Base-by-base conservation (phyloP, 1,140 invertebrate species). In the Neodiprion virginianus region DNA sequence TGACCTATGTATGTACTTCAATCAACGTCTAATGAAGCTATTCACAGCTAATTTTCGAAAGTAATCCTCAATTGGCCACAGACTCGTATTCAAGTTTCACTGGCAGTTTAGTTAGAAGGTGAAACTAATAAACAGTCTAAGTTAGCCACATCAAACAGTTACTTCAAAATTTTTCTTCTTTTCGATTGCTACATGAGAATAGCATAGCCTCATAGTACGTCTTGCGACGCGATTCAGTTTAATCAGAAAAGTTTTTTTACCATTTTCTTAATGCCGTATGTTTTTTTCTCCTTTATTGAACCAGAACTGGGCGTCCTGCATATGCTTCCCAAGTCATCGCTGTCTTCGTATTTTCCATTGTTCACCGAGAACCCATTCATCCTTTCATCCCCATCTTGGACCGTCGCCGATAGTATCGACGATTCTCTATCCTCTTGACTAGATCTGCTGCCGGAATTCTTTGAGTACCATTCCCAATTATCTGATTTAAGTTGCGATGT, bases 241-340 rank as follows among this genome's bases (percentile, higher is more conserved):
- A 86, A 87, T 91, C 88, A 92, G 88, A 93, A 92, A 83, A 93
- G 88, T 87, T 92, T 93, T 80, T 89, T 92, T 79, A 92, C 88
- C 85, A 93, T 92, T 87, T 91, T 92, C 79, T 90, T 92, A 66
- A 92, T 81, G 68, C 88, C 84, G 68, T 84, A 84, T 74, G 78
- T 82, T 82, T 90, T 90, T 87, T 92, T 88, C 80, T 91, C 86
- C 85, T 91, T 83, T 81, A 83, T 87, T 77, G 72, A 73, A 77
- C 68, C 84, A 75, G 80, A 83, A 72, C 74, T 87, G 67, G 80
- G 82, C 48, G 79, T 87, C 74, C 78, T 77, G 69, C 87, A 88
- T 74, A 88, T 88, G 49, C 82, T 84, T 67, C 89, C 89, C 0
- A 89, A 91, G 81, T 90, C 90, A 14, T 90, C 88, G 72, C 89